These are phyloP conservation scores for Agraylea sexmaculata DNA, from an alignment of 1,140 invertebrate species.

Conservation along the genomic window DNA sequence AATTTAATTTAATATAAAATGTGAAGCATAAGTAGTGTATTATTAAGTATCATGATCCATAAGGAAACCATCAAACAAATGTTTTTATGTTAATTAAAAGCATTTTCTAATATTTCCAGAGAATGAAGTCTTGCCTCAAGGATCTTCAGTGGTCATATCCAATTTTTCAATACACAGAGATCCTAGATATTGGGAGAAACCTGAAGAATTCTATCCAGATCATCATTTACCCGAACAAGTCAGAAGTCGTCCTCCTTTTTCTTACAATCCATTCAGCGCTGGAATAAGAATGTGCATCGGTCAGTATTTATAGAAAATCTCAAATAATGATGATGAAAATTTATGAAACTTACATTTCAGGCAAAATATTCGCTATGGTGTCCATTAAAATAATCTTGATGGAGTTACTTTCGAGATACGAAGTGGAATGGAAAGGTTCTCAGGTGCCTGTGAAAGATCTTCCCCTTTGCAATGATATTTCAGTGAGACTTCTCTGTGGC, in stretches of 20 bases:
- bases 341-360: not conserved
- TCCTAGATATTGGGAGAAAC: conserved; percentile 47
- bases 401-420: conserved; percentile 3
- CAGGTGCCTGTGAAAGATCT: conserved; percentile 5
- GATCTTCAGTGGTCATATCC: conserved; percentile 32
- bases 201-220: conserved; percentile 44
- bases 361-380: conserved; percentile 8
- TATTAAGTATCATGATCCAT: too few species aligned
- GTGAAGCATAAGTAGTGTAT: too few species aligned
- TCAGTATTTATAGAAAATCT: conserved; percentile 13
- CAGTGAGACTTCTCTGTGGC: conserved; percentile 3
- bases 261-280: conserved; percentile 33
- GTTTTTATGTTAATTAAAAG: too few species aligned
- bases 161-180: conserved; percentile 46
- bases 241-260: conserved; percentile 26
- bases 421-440: conserved; percentile 1
- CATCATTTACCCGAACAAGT: conserved; percentile 37
- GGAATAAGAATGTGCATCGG: conserved; percentile 34
- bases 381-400: conserved; percentile 9
- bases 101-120: too few species aligned
- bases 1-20: too few species aligned
- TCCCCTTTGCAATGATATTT: conserved; percentile 2
- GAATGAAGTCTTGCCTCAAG: conserved; percentile 28
- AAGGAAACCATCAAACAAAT: too few species aligned
- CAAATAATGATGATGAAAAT: not conserved